Evolutionary conservation across 37 sponge, comb jelly and placozoan genomes (phyloP).

Genomic region (Halichondria panicea): DNA sequence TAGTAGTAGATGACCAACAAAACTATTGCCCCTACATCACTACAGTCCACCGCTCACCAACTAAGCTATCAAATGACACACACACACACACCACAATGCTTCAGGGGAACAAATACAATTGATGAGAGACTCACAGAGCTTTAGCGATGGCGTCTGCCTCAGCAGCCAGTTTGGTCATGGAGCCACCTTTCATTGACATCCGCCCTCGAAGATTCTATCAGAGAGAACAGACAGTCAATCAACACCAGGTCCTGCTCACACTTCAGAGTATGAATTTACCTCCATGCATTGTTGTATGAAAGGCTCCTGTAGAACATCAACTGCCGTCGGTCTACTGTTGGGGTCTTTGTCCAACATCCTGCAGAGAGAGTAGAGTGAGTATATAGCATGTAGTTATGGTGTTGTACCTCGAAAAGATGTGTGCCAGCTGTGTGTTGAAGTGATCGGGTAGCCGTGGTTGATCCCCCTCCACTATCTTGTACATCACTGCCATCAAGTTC

Average conservation of each 20-base stretch:
- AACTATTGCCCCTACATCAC: no score
- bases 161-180: slow-evolving; percentile 5
- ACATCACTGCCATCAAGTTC: slow-evolving; percentile 87
- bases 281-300: slow-evolving; percentile 76
- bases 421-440: slow-evolving; percentile 61
- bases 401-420: slow-evolving; percentile 54
- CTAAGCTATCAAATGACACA: no score
- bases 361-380: background rate
- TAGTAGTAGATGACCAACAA: no score
- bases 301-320: slow-evolving; percentile 76
- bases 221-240: background rate
- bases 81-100: slow-evolving; percentile 2
- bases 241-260: background rate
- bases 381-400: background rate
- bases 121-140: slow-evolving; percentile 68
- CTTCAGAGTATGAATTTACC: slow-evolving; percentile 28
- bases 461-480: slow-evolving; percentile 83
- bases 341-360: slow-evolving; percentile 95
- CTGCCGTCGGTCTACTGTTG: slow-evolving; percentile 70
- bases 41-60: no score
- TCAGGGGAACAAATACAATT: no score
- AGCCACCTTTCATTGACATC: slow-evolving; percentile 25
- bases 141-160: slow-evolving; percentile 76
- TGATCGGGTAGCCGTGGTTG: slow-evolving; percentile 69
- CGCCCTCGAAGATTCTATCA: slow-evolving; percentile 57